Evolutionary conservation across 1,140 invertebrate species (phyloP), one percentile per base, ranked within the genome.

Genomic region (Sesamia nonagrioides): DNA sequence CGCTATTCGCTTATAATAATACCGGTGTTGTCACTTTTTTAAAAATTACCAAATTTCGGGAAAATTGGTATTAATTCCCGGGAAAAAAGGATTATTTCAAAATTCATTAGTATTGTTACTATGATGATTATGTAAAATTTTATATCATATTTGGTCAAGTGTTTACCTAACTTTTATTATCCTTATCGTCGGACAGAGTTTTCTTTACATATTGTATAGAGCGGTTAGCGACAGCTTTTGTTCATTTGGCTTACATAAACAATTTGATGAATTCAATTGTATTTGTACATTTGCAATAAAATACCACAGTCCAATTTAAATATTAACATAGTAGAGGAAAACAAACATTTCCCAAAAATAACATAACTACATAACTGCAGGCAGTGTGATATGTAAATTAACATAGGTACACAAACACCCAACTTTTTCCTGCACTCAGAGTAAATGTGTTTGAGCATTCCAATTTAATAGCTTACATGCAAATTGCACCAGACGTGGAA

Each of bases 211-310:
- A n/a, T n/a, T n/a, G n/a, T 91, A 86, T 50, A 88, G 86, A 72
- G 84, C 91, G 45, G 92, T 93, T 85, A 83, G 90, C 86, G 15
- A 7, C 13, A 13, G n/a, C 50, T 3, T 54, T 68, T n/a, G 52
- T 27, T 33, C 11, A 21, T 35, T n/a, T 13, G 6, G 8, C 13
- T 13, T 56, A 1, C 18, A 18, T 11, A 50, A 50, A 17, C 13
- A 50, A 50, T 40, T 40, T 40, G 37, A 5, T 50, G 9, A 50
- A 50, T 50, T 40, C 9, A 40, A 40, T 8, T 40, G 6, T 40
- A 3, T 54, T 54, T 18, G 5, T 18, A 54, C 8, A 54, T 17
- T 54, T 50, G 13, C 11, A 50, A 18, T 18, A 54, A 54, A 27
- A 27, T 27, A 27, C 8, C 8, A 54, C 50, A 54, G 27, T 27